phyloP scores from a whole-genome alignment of 1,140 invertebrate species.

The Zaprionus nigranus region DNA sequence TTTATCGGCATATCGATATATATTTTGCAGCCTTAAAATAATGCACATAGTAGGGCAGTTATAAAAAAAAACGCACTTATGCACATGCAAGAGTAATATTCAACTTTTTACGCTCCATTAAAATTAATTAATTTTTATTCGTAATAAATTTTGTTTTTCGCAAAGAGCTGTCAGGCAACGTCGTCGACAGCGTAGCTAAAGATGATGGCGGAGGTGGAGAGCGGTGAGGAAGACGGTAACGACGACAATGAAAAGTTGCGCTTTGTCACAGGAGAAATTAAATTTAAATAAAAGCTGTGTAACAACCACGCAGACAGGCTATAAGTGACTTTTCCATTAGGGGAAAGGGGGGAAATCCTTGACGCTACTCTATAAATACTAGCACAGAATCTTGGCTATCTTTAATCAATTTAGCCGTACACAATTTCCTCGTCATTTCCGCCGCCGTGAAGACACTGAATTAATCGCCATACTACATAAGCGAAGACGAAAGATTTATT shows the following conservation, averaged over 20 bases:
- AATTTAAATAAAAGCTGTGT: slow-evolving; percentile 64
- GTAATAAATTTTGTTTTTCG: slow-evolving; percentile 69
- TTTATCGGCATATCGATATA: neutral
- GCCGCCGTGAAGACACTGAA: slow-evolving; percentile 46
- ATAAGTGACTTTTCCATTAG: slow-evolving; percentile 65
- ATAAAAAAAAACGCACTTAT: neutral
- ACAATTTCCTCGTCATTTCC: slow-evolving; percentile 77
- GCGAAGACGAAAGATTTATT: slow-evolving; percentile 1
- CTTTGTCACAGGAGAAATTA: slow-evolving; percentile 49
- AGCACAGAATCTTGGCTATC: slow-evolving; percentile 59
- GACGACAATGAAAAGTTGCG: slow-evolving; percentile 39
- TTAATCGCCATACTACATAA: slow-evolving; percentile 28
- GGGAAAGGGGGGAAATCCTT: neutral
- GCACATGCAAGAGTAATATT: slow-evolving; percentile 33
- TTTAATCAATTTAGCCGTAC: slow-evolving; percentile 70
- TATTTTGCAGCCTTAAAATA: neutral
- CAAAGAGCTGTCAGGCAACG: slow-evolving; percentile 41
- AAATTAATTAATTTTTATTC: slow-evolving; percentile 80
- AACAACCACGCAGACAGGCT: slow-evolving; percentile 14
- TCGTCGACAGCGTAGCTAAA: slow-evolving; percentile 24
- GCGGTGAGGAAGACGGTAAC: slow-evolving; percentile 19
- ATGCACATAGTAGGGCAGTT: neutral
- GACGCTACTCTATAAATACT: slow-evolving; percentile 19
- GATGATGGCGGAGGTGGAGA: slow-evolving; percentile 32
- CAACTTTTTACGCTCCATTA: slow-evolving; percentile 73